phyloP scores from a whole-genome alignment of 2,113 vertebrate species.

The Struthidea cinerea region DNA sequence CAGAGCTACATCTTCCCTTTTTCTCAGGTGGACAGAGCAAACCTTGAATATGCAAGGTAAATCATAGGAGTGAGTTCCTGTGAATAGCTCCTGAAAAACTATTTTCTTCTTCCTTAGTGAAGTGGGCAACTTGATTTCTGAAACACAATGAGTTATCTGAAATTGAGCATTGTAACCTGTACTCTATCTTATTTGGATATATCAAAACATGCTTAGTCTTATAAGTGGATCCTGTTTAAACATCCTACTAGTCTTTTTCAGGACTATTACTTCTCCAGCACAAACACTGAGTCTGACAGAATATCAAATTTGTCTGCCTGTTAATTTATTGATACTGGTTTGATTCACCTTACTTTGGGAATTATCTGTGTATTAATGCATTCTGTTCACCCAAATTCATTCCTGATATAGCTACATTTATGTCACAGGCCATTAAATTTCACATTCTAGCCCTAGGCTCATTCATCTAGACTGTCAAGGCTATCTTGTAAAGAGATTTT shows the following conservation, averaged over 20 bases:
- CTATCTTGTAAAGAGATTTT: neutral
- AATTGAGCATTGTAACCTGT: neutral
- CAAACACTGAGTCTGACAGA: neutral
- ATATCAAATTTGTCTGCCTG: neutral
- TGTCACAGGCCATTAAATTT: slow-evolving; percentile 26
- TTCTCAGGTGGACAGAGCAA: neutral
- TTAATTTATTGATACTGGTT: neutral
- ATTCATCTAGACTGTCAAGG: slow-evolving; percentile 27
- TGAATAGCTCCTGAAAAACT: neutral
- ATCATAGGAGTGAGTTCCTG: neutral
- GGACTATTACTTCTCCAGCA: neutral
- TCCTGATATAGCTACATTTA: neutral
- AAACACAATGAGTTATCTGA: neutral
- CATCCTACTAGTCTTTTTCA: neutral
- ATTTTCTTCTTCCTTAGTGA: neutral
- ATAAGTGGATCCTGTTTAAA: neutral
- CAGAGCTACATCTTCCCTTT: neutral
- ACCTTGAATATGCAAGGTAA: neutral
- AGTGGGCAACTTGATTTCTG: neutral
- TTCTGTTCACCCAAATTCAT: neutral
- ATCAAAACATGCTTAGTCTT: neutral
- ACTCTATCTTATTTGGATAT: neutral
- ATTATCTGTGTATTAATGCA: neutral
- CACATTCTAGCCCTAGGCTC: neutral
- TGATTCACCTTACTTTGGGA: neutral